A percentile compares a stretch with the other conserved stretches of the same genome.
phyloP scores from a whole-genome alignment of 30 jellyfish, hydroid and myxozoan species.

The Hydra vulgaris region DNA sequence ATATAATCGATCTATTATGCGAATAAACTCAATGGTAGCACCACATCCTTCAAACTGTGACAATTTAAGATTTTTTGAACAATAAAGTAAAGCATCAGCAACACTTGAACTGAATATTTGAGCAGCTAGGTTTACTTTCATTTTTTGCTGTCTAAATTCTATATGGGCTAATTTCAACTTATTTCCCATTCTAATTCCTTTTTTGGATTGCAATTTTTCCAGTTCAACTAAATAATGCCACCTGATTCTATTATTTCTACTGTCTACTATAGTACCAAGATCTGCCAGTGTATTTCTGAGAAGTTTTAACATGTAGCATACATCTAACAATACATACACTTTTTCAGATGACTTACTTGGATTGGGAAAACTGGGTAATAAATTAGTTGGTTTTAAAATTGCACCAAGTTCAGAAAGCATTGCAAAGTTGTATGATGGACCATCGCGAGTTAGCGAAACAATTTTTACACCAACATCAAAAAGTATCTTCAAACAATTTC shows the following conservation, averaged over 20 bases:
- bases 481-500: no score
- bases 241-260: conserved; percentile 16
- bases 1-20: conserved; percentile 41
- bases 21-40: conserved; percentile 46
- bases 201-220: conserved; percentile 33
- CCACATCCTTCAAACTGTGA: conserved; percentile 44
- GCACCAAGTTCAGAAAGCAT: no score
- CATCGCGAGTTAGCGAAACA: conserved; percentile 42
- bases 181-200: conserved; percentile 60
- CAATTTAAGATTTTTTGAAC: conserved; percentile 24
- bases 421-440: conserved; percentile 48
- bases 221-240: conserved; percentile 31
- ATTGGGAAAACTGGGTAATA: conserved; percentile 30
- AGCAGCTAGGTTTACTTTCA: conserved; percentile 66
- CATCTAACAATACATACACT: conserved; percentile 44
- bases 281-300: conserved; percentile 54
- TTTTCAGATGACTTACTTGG: conserved; percentile 18
- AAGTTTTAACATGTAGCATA: conserved; percentile 68
- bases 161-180: conserved; percentile 36
- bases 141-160: conserved; percentile 30
- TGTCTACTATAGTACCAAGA: conserved; percentile 40
- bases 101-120: conserved; percentile 52
- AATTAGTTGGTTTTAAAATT: conserved; percentile 28
- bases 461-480: conserved; percentile 29
- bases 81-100: conserved; percentile 46